Base-by-base conservation (phyloP, 2,797 vertebrate species). In the Gadopsis bispinosus region DNA sequence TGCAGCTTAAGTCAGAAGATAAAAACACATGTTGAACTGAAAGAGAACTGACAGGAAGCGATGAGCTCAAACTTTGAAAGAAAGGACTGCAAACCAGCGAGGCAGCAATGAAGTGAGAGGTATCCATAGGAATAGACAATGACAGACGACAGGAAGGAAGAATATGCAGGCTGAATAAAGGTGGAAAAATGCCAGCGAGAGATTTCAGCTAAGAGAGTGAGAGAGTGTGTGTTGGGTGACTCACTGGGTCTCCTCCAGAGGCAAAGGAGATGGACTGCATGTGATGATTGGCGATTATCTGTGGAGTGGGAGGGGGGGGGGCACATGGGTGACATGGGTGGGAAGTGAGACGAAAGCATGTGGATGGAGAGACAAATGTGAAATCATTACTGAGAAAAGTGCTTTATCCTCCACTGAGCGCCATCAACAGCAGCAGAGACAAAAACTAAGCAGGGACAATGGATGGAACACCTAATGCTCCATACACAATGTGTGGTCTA, bases 201-300 rank as follows among this genome's bases (percentile, higher is more conserved):
- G 81, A 81, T 80, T 76, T 77, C 76, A 85, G 80, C 56, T 56
- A 55, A 83, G 66, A 37, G 54, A 72, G 69, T 22, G 54, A 54
- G 58, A 59, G 75, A 78, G 60, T 29, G 82, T 76, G 78, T 71
- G 79, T 69, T 80, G 82, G 83, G 88, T 84, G 92, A 97, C 98
- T 99, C 96, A 99, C 98, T 95, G 98, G 97, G 94, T 99, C 98
- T 91, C 98, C 98, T 87, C 98, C 98, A 8, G 98, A 99, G 0
- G 98, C 98, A 1, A 99, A 99, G 71, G 98, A 99, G 95, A 99
- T 99, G 87, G 98, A 99, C 92, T 99, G 98, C 98, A 99, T 99
- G 94, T 99, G 98, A 93, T 99, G 98, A 89, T 98, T 99, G 94
- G 98, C 98, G 0, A 99, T 99, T 94, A 99, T 99, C 98, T 99